Evolutionary conservation across 92 coral and sea anemone genomes (phyloP).

Genomic region (Desmophyllum pertusum): DNA sequence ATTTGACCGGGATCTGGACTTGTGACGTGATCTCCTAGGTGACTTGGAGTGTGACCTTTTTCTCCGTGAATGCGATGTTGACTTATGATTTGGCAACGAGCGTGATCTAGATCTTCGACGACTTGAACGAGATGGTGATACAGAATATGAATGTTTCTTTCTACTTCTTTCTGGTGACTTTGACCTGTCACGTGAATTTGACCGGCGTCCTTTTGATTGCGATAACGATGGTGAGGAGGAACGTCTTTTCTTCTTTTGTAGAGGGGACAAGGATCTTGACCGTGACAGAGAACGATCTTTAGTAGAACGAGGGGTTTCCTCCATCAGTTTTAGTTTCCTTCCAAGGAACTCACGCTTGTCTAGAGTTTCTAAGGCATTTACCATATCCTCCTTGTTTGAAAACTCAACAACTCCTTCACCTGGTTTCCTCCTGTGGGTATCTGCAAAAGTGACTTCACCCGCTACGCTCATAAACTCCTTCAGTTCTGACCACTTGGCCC

Average conservation of each 20-base stretch:
- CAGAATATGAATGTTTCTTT: constrained; percentile 54
- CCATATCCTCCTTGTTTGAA: constrained; percentile 82
- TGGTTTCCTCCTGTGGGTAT: constrained; percentile 90
- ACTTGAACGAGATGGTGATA: constrained; percentile 66
- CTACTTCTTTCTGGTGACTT: constrained; percentile 50
- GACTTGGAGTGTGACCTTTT: constrained; percentile 59
- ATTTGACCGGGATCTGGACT: constrained; percentile 44
- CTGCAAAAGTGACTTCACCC: constrained; percentile 98
- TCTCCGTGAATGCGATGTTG: constrained; percentile 52
- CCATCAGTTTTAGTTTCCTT: constrained; percentile 76
- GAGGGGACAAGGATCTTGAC: constrained; percentile 60
- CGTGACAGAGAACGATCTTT: constrained; percentile 60
- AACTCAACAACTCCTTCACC: constrained; percentile 99
- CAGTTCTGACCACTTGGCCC: constrained; percentile 96
- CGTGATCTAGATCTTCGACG: constrained; percentile 60
- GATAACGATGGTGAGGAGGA: constrained; percentile 63
- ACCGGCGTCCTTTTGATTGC: constrained; percentile 54
- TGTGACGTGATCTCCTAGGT: constrained; percentile 46
- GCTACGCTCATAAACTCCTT: constrained; percentile 95
- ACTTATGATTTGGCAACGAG: constrained; percentile 49
- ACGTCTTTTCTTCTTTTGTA: constrained; percentile 44
- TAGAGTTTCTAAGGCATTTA: constrained; percentile 77
- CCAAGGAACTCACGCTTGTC: constrained; percentile 87
- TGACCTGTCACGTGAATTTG: constrained; percentile 57
- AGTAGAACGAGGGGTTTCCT: constrained; percentile 81